Evolutionary conservation across 2,797 vertebrate species (phyloP).

Genomic region (Mus caroli): DNA sequence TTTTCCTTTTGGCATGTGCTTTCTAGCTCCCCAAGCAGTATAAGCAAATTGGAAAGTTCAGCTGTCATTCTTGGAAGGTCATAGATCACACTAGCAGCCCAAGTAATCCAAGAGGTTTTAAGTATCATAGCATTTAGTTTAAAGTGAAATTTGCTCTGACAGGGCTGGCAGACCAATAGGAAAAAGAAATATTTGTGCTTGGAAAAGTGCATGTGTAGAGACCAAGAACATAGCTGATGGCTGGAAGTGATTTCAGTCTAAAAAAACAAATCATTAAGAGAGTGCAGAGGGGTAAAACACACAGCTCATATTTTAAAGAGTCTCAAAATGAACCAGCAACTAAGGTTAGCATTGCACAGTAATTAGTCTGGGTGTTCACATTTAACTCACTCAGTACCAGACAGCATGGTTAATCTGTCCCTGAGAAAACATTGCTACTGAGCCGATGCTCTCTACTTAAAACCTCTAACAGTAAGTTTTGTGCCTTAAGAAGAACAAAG

Average conservation of each 20-base stretch:
- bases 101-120: slow-evolving; percentile 91
- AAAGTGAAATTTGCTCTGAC: slow-evolving; percentile 94
- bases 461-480: neutral
- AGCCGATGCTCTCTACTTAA: neutral
- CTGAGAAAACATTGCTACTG: slow-evolving; percentile 57
- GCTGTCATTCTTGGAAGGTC: slow-evolving; percentile 90
- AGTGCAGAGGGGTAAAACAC: slow-evolving; percentile 95
- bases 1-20: slow-evolving; percentile 87
- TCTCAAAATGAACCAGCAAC: slow-evolving; percentile 90
- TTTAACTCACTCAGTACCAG: slow-evolving; percentile 88
- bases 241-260: slow-evolving; percentile 98
- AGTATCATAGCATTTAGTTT: slow-evolving; percentile 91
- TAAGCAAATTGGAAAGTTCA: slow-evolving; percentile 90
- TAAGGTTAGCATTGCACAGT: slow-evolving; percentile 89
- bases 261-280: slow-evolving; percentile 97
- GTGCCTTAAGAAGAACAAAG: neutral
- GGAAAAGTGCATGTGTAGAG: slow-evolving; percentile 90
- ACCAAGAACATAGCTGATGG: slow-evolving; percentile 92
- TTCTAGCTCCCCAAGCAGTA: slow-evolving; percentile 84
- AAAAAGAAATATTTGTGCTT: slow-evolving; percentile 94
- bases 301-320: slow-evolving; percentile 95
- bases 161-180: slow-evolving; percentile 94
- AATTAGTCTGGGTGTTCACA: slow-evolving; percentile 88
- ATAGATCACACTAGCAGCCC: slow-evolving; percentile 90
- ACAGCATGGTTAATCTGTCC: slow-evolving; percentile 38